Percentiles rank a stretch among this genome's conserved stretches.
Conservation (phyloP, 2,888 invertebrate genomes). For the Noctua fimbriata region DNA sequence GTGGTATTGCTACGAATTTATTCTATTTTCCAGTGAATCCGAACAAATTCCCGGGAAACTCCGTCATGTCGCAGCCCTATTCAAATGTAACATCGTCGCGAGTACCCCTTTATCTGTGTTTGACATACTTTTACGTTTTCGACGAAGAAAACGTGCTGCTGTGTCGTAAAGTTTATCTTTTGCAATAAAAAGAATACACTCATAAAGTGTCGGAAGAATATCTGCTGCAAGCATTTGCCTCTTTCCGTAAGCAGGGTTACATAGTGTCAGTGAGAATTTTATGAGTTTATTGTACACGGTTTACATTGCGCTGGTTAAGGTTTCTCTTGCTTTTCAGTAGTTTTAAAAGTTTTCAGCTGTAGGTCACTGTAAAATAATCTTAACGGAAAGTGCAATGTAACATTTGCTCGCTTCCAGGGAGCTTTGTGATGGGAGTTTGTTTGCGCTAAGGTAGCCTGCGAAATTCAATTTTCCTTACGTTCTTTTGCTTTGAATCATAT, state of each 20-base stretch:
- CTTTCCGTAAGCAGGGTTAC: not conserved
- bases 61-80: conserved; percentile 5
- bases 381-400: not conserved
- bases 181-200: conserved; percentile 20
- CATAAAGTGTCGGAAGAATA: conserved; percentile 26
- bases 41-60: not conserved
- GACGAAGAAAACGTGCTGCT: not conserved
- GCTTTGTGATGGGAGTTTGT: not conserved
- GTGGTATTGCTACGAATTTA: not conserved
- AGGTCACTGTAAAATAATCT: not conserved
- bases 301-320: not conserved
- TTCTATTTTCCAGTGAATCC: not conserved
- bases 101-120: conserved; percentile 15
- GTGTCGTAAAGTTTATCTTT: conserved; percentile 38
- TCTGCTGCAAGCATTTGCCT: not conserved
- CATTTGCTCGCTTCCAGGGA: not conserved
- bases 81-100: conserved; percentile 2
- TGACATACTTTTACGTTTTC: conserved; percentile 42
- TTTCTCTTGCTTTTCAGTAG: not conserved
- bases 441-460: too few species aligned
- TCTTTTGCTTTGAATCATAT: too few species aligned
- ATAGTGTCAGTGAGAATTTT: not conserved
- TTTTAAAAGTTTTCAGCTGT: not conserved
- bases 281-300: not conserved
- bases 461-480: too few species aligned